Evolutionary conservation across 2,888 invertebrate genomes (phyloP).

Genomic region (Pammene aurita): DNA sequence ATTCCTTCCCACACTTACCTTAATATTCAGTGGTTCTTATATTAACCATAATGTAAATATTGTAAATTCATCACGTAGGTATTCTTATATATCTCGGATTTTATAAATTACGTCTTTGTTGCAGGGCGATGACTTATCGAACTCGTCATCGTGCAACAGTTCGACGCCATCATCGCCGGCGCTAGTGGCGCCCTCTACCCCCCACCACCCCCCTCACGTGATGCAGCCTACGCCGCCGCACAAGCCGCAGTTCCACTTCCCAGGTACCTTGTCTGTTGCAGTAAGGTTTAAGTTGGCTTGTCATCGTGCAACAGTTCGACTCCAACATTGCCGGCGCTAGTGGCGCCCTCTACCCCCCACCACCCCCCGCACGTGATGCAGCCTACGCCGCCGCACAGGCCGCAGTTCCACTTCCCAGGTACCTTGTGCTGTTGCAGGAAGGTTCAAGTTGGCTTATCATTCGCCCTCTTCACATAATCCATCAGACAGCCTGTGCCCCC

Average conservation of each 20-base stretch:
- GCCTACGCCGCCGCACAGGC: conserved; percentile 59
- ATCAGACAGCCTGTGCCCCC: no score
- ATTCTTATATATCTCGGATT: not conserved
- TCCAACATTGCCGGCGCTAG: no score
- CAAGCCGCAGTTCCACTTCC: conserved; percentile 90
- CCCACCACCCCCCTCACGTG: conserved; percentile 60
- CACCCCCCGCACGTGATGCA: conserved; percentile 59
- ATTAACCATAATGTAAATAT: no score
- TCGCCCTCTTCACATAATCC: no score
- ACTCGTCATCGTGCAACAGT: conserved; percentile 97
- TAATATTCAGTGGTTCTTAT: no score
- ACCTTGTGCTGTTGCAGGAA: conserved; percentile 1
- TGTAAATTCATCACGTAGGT: no score
- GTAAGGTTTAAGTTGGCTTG: no score
- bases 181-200: conserved; percentile 80
- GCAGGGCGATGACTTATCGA: conserved; percentile 92
- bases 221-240: conserved; percentile 53
- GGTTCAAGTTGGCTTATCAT: no score
- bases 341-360: conserved; percentile 12
- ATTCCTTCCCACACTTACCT: no score
- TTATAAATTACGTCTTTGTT: no score
- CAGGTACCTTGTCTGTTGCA: conserved; percentile 75
- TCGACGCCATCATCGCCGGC: conserved; percentile 98
- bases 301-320: no score
- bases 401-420: conserved; percentile 92